A percentile compares a stretch with the other conserved stretches of the same genome.
These are phyloP conservation scores for Brachionus plicatilis DNA, from an alignment of 1,140 invertebrate genomes.

Conservation along the genomic window DNA sequence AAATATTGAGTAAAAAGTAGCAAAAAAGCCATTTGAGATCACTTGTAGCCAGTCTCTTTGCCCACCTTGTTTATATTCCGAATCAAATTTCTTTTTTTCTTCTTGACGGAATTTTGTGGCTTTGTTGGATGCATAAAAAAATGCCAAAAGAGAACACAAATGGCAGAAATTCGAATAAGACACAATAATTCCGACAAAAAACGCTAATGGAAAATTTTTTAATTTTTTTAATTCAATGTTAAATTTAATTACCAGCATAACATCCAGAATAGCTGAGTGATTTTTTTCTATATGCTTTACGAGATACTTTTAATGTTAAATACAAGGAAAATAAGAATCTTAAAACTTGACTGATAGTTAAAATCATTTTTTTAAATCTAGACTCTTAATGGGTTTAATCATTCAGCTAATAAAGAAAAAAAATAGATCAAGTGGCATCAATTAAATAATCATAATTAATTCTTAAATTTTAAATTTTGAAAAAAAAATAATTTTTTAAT, in stretches of 20 bases:
- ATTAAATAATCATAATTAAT: not conserved
- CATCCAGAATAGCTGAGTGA: not conserved
- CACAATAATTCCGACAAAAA: not conserved
- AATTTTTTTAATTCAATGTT: not conserved
- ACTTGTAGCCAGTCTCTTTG: slow-evolving; percentile 8
- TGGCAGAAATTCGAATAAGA: slow-evolving; percentile 25
- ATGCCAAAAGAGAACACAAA: not conserved
- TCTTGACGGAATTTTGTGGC: not conserved
- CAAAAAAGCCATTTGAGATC: slow-evolving; percentile 24
- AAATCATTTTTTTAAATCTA: not conserved
- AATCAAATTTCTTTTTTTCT: not conserved
- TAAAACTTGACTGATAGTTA: not conserved
- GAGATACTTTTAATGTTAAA: not conserved
- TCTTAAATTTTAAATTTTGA: not conserved
- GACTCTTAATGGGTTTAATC: not conserved
- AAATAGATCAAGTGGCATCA: not conserved
- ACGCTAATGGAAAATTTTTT: not conserved
- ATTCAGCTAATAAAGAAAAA: not conserved
- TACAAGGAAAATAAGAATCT: not conserved
- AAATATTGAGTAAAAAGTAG: not conserved
- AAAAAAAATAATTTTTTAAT: not conserved
- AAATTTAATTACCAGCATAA: not conserved
- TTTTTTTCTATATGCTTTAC: not conserved
- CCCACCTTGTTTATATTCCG: not conserved
- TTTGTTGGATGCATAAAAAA: slow-evolving; percentile 9